Evolutionary conservation across 2,888 invertebrate genomes (phyloP), one percentile per base, ranked within the genome.

Genomic region (Ichneumon xanthorius): DNA sequence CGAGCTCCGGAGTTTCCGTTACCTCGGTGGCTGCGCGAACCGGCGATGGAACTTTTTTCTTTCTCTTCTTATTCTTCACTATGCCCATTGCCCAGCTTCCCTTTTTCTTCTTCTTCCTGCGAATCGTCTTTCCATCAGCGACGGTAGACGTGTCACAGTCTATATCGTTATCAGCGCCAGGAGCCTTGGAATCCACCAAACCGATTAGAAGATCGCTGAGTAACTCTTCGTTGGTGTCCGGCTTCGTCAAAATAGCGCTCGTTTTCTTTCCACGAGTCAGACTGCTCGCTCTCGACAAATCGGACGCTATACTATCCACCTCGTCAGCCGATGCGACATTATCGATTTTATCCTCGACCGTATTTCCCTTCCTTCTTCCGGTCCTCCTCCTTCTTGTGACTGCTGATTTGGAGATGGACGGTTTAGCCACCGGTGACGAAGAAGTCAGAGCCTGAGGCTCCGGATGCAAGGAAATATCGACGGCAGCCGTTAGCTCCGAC

Each of bases 391-490:
- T 87, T 63, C 71, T 76, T 50, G 33, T 53, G 14, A 50, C 58
- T 40, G 53, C 2, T 9, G 79, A 48, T 11, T 83, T 73, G 4
- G 22, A 48, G 48, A 6, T 77, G 2, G 80, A 40, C 11, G 65
- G 73, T 70, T 84, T 80, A 0, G 55, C 73, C 0, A 80, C 73
- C 11, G 78, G 83, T 0, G 85, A 84, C 55, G 85, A 85, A 0
- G 82, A 68, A 63, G 50, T 82, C 4, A 76, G 83, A 61, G 81
- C 75, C 4, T 87, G 87, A 14, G 87, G 83, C 22, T 92, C 92
- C 0, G 89, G 90, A 84, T 90, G 92, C 37, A 92, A 82, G 3
- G 93, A 92, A 11, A 91, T 92, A 26, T 93, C 94, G 0, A 92
- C 91, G 2, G 91, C 89, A 0, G 91, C 91, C 0, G 91, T 88